phyloP scores from a whole-genome alignment of 1,140 invertebrate species.

The Pachypsylla venusta region DNA sequence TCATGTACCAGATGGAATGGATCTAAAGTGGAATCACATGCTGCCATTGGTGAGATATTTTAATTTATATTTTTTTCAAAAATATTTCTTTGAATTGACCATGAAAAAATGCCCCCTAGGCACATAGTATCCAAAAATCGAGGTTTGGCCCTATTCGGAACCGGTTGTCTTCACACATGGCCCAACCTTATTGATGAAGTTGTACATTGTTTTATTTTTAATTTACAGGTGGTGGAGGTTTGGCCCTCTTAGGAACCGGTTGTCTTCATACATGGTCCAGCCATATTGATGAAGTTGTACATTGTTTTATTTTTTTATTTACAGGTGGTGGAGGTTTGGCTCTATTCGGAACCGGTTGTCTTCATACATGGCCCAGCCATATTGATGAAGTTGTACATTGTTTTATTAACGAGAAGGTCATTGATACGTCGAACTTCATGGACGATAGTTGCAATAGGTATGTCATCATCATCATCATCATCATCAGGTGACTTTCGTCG shows the following conservation, averaged over 20 bases:
- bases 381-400: conserved; percentile 44
- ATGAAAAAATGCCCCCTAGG: conserved; percentile 77
- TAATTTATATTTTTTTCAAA: too few relatives aligned
- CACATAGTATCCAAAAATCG: too few relatives aligned
- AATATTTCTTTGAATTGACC: too few relatives aligned
- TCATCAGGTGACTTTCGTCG: too few relatives aligned
- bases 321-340: conserved; percentile 68
- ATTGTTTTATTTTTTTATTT: conserved; percentile 29
- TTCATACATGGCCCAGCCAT: conserved; percentile 74
- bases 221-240: conserved; percentile 50
- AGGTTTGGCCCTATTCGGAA: conserved; percentile 76
- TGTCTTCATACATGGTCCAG: conserved; percentile 83
- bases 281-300: conserved; percentile 45
- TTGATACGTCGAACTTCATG: conserved; percentile 57
- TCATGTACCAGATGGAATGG: conserved; percentile 69
- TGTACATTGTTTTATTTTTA: conserved; percentile 33
- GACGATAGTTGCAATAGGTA: conserved; percentile 74
- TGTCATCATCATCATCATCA: too few relatives aligned
- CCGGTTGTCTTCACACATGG: conserved; percentile 81
- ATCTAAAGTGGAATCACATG: conserved; percentile 51
- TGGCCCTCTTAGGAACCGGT: conserved; percentile 79
- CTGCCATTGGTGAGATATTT: conserved; percentile 54
- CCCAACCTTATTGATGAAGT: conserved; percentile 57
- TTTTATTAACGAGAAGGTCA: conserved; percentile 40
- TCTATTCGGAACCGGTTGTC: conserved; percentile 73